Evolutionary conservation across 2,888 invertebrate species (phyloP), one percentile per base, ranked within the genome.

Genomic region (Spodoptera littoralis): DNA sequence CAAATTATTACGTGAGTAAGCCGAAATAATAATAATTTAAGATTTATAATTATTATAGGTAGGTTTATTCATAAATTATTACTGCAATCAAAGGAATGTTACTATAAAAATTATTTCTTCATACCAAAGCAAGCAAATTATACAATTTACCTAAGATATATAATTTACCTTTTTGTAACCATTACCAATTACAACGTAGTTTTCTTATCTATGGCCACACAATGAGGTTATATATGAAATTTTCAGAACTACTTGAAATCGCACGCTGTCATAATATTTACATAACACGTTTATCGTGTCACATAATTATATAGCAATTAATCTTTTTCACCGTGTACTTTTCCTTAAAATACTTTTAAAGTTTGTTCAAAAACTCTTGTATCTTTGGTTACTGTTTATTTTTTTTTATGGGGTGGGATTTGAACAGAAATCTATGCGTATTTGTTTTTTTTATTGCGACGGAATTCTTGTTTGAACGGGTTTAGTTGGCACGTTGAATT

Each of bases 221-320:
- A 59, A 45, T 49, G 13, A 30, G 22, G 9, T 52, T 52, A 64
- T 27, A 2, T 18, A 30, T n/a, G 48, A 48, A 76, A 59, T 43
- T 68, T 65, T 65, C 44, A 49, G 41, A 46, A 52, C 53, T 56
- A 50, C 36, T 55, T 57, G 45, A 62, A 77, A 65, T 75, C 72
- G 43, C 61, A 64, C 66, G 72, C 61, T 75, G 70, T 78, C 70
- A 79, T 66, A 79, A 77, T 67, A 81, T 70, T 77, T 66, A 56
- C 53, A 50, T 41, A n/a, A 43, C 4, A 41, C n/a, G 2, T 43
- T 59, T 61, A 60, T 65, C 55, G 11, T 36, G 47, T 48, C 18
- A 42, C 42, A 9, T 30, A 50, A 47, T 36, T 36, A 36, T 36
- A 36, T 36, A 36, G 36, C 6, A 36, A 54, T 54, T 54, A 55